Conservation (phyloP, 2,888 invertebrate species). For the Prenolepis imparis region DNA sequence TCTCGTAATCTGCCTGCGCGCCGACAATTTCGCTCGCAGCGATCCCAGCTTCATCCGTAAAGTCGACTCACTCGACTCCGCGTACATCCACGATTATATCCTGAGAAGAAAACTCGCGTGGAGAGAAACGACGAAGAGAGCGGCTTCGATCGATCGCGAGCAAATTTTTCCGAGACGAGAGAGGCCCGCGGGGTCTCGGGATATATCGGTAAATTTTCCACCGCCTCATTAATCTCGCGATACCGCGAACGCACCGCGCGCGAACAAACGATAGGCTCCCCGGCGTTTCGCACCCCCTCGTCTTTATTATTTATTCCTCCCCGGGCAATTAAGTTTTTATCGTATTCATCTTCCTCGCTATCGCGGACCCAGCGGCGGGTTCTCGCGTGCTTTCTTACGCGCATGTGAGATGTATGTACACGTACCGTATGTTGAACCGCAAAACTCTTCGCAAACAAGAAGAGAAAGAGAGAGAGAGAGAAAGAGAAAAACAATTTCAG, state of each 20-base stretch:
- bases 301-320: constrained; percentile 14
- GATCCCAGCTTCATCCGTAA: not conserved
- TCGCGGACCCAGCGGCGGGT: not conserved
- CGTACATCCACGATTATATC: constrained; percentile 31
- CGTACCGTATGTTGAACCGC: not conserved
- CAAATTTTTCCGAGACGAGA: not conserved
- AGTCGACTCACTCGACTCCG: not conserved
- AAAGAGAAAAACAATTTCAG: constrained; percentile 21
- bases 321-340: constrained; percentile 47
- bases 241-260: not conserved
- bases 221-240: constrained; percentile 6
- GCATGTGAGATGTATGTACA: not conserved
- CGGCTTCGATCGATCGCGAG: constrained; percentile 13
- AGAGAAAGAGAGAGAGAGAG: not conserved
- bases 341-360: constrained; percentile 32
- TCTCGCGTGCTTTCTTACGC: not conserved
- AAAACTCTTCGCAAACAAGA: not conserved
- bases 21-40: constrained; percentile 10
- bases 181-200: not conserved
- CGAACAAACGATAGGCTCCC: not conserved
- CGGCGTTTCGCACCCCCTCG: not conserved
- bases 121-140: not conserved
- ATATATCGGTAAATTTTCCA: not conserved
- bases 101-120: constrained; percentile 7
- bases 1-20: constrained; percentile 16